Base-by-base conservation (phyloP, 1,140 invertebrate species). In the Ladona fulva region DNA sequence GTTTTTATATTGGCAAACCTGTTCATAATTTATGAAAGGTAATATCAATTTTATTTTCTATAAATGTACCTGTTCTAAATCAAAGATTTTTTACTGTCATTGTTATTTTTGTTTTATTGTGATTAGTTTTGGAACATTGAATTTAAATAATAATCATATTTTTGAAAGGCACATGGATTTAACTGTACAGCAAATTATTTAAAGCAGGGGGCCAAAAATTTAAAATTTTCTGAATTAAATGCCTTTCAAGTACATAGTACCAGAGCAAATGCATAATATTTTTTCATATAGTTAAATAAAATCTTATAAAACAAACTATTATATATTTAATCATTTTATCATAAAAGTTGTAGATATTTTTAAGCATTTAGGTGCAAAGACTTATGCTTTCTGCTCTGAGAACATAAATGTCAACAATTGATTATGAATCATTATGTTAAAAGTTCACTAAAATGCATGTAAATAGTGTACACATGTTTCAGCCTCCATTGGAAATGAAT, bases 31-130 rank as follows among this genome's bases (percentile, higher is more conserved):
- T 22, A 66, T 66, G 52, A 22, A 12, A 66, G 29, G 14, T 66
- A 6, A 66, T 3, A 19, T 66, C 52, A 16, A 66, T 66, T 6
- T 66, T 66, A 16, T 66, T 66, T 66, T 66, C 52, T 66, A 22
- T 66, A 66, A 66, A 37, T 37, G 52, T 66, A 66, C 52, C 52
- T 66, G 52, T 66, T 66, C 52, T 66, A 66, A 66, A 66, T 66
- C 52, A 66, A 66, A 66, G 52, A 66, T 66, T 66, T 66, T 66
- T 66, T 66, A 66, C 52, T 66, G 12, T 22, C 14, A 19, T 66
- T 19, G 52, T 66, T 66, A 66, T 66, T 66, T 66, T 66, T 16
- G 52, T 66, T 66, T 66, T 66, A 19, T 66, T 66, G 52, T 66
- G 52, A 66, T 66, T 66, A 66, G n/a, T 66, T 66, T 66, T 66